Evolutionary conservation across 2,797 vertebrate species (phyloP), one percentile per base, ranked within the genome.

Genomic region (Schizopygopsis pylzovi): DNA sequence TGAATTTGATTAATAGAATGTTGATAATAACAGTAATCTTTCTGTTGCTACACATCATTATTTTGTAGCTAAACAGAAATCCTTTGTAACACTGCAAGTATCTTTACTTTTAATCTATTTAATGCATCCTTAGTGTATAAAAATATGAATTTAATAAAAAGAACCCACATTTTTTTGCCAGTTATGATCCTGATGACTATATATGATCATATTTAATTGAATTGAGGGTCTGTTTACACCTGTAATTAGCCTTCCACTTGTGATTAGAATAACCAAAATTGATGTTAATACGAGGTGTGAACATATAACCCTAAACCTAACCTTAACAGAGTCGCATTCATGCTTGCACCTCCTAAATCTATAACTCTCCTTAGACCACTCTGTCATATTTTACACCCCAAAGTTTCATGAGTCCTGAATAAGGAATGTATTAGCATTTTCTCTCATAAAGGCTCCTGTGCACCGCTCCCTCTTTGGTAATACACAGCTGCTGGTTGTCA

Each of bases 341-440:
- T 79, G 54, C 77, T 22, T 45, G 43, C 20, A 49, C 28, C 10
- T 67, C 28, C 28, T 3, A 22, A 84, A 68, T 78, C n/a, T 84
- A 43, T 6, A 54, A 43, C 43, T 52, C 28, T 68, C 47, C 10
- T 4, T 1, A 43, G 41, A 43, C 9, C 43, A 28, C 6, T 67
- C 81, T 79, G 79, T 89, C 90, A 87, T 88, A 76, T 81, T 85
- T 88, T 81, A 89, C 80, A 78, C 83, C 52, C 73, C 76, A 76
- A 89, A 79, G 71, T 75, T 83, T 81, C 85, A 79, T 75, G 80
- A 89, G 89, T 84, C 80, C 13, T 54, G 22, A 61, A 63, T 47
- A 25, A 16, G 71, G 49, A 80, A 65, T 37, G 37, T 54, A 54
- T 33, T 52, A 54, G 20, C 22, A 10, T 68, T 72, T 68, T n/a